Percentiles rank a stretch among this genome's conserved stretches.
These are phyloP conservation scores for Stomatorhinus walkeri DNA, from an alignment of 2,797 vertebrate species.

Conservation along the genomic window DNA sequence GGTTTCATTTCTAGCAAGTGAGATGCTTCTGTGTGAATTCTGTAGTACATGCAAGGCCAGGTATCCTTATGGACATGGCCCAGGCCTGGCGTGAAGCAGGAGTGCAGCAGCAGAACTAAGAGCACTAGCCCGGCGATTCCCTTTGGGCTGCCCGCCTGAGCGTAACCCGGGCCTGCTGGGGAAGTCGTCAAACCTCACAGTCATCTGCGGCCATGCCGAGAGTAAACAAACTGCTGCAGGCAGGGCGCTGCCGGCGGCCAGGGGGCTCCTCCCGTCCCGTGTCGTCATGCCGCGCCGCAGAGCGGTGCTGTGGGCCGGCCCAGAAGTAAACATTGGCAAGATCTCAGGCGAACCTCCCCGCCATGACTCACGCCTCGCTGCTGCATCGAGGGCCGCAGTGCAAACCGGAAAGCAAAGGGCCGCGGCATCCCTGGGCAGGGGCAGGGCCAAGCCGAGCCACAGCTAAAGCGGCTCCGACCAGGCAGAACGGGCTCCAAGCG, in stretches of 20 bases:
- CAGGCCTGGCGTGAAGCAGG: background rate
- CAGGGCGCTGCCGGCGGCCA: conserved; percentile 38
- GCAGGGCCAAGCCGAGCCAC: no score
- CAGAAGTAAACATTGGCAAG: background rate
- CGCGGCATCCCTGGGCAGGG: background rate
- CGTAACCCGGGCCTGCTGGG: conserved; percentile 52
- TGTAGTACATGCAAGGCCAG: background rate
- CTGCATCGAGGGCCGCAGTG: background rate
- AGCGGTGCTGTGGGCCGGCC: background rate
- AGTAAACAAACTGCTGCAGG: conserved; percentile 66
- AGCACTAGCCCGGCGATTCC: conserved; percentile 41
- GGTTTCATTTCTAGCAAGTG: background rate
- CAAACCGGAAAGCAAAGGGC: conserved; percentile 29
- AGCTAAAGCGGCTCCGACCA: background rate
- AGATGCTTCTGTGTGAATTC: background rate
- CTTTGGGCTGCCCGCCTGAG: conserved; percentile 47
- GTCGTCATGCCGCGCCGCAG: background rate
- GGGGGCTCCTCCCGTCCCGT: background rate
- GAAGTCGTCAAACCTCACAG: conserved; percentile 54
- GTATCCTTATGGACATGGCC: background rate
- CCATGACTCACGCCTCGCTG: conserved; percentile 27
- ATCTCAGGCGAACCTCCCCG: conserved; percentile 22
- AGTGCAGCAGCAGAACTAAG: background rate
- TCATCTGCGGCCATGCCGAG: conserved; percentile 63
- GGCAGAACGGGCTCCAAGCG: background rate